Conservation (phyloP, 2,888 invertebrate species). For the Trichopria drosophilae region DNA sequence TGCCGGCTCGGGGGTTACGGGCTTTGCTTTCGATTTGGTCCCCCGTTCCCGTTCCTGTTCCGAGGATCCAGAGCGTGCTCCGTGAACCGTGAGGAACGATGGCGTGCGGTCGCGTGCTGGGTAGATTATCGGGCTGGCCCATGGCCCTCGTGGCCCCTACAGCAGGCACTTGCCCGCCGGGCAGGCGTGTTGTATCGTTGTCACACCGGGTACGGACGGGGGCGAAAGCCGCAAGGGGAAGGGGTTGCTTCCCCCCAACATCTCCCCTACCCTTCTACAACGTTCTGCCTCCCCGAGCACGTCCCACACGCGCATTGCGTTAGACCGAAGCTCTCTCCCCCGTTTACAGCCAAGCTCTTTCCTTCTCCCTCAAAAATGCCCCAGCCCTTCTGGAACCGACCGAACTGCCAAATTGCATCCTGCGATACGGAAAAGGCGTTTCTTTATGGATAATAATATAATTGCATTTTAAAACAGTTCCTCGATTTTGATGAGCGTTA, state of each 20-base stretch:
- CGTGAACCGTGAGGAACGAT: conserved; percentile 23
- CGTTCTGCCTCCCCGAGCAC: background rate
- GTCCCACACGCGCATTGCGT: too few relatives aligned
- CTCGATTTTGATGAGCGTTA: too few relatives aligned
- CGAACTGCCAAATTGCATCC: too few relatives aligned
- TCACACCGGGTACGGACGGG: too few relatives aligned
- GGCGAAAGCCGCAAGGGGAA: conserved; percentile 23
- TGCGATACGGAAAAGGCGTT: too few relatives aligned
- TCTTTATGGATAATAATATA: too few relatives aligned
- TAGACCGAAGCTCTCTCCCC: too few relatives aligned
- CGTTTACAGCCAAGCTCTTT: too few relatives aligned
- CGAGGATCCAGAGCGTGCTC: conserved; percentile 17
- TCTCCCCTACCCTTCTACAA: conserved; percentile 4
- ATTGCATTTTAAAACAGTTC: too few relatives aligned
- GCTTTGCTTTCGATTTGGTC: conserved; percentile 43
- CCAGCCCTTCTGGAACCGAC: too few relatives aligned
- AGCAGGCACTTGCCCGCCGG: conserved; percentile 33
- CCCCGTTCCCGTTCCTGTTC: conserved; percentile 38
- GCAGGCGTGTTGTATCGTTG: conserved; percentile 32
- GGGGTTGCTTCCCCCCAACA: conserved; percentile 9
- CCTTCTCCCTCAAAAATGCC: too few relatives aligned
- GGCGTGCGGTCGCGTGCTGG: conserved; percentile 35
- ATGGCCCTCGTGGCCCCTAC: conserved; percentile 38
- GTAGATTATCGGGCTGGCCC: conserved; percentile 26
- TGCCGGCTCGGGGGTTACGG: conserved; percentile 44